phyloP scores from a whole-genome alignment of 2,888 invertebrate genomes.

The Apodemia hepburni region DNA sequence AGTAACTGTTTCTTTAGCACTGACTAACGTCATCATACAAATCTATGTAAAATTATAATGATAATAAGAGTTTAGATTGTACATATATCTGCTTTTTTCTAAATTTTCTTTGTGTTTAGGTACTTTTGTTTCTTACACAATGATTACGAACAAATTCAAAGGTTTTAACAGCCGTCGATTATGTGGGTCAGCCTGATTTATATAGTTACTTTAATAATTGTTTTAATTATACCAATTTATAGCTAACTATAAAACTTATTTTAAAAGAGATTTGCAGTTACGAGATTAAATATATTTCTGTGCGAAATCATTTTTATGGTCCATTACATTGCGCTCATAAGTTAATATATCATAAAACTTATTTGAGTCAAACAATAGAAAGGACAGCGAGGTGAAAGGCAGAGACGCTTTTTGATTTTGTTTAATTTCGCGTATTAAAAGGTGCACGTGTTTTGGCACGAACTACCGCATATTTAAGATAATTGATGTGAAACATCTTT shows the following conservation, averaged over 20 bases:
- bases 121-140: too few relatives aligned
- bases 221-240: conserved; percentile 40
- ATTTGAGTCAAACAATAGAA: conserved; percentile 43
- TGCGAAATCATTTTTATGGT: conserved; percentile 49
- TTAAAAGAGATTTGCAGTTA: conserved; percentile 41
- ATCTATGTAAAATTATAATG: too few relatives aligned
- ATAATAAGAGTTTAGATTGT: too few relatives aligned
- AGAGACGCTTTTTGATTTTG: conserved; percentile 44
- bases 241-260: conserved; percentile 36
- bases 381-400: conserved; percentile 56
- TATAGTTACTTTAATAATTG: conserved; percentile 30
- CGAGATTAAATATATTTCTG: conserved; percentile 40
- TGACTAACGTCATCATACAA: too few relatives aligned
- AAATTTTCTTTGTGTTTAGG: too few relatives aligned
- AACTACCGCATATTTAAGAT: not conserved
- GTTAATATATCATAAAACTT: conserved; percentile 35
- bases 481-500: too few relatives aligned
- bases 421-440: conserved; percentile 40
- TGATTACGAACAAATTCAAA: not conserved
- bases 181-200: conserved; percentile 32
- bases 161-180: conserved; percentile 3
- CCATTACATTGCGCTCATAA: conserved; percentile 38
- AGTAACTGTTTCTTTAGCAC: too few relatives aligned
- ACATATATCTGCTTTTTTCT: too few relatives aligned
- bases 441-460: not conserved